Evolutionary conservation across 2,797 vertebrate genomes (phyloP).

Genomic region (Melanotaenia nigrans): DNA sequence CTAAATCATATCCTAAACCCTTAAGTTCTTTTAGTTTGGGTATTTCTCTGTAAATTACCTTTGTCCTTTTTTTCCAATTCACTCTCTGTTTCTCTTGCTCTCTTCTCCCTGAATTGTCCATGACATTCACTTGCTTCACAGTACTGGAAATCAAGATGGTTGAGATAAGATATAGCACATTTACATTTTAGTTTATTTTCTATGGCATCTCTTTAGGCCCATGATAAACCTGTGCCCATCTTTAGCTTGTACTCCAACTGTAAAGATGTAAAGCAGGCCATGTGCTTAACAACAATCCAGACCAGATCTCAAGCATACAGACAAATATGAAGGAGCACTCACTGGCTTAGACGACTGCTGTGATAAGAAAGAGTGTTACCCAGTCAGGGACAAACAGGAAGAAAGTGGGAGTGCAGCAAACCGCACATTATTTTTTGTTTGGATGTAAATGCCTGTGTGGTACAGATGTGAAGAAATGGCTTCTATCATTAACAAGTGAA

Average conservation of each 20-base stretch:
- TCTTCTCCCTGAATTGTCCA: slow-evolving; percentile 26
- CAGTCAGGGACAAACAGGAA: slow-evolving; percentile 70
- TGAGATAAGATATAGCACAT: slow-evolving; percentile 54
- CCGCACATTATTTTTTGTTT: slow-evolving; percentile 80
- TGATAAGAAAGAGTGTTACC: slow-evolving; percentile 67
- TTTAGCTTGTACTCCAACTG: slow-evolving; percentile 42
- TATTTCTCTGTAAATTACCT: slow-evolving; percentile 38
- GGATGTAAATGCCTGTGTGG: slow-evolving; percentile 78
- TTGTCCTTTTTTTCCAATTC: slow-evolving; percentile 15
- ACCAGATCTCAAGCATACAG: slow-evolving; percentile 61
- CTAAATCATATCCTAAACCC: slow-evolving; percentile 32
- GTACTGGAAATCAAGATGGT: slow-evolving; percentile 53
- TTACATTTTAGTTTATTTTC: slow-evolving; percentile 50
- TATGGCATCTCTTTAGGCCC: slow-evolving; percentile 52
- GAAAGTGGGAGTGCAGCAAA: slow-evolving; percentile 70
- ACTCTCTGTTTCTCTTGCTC: slow-evolving; percentile 14
- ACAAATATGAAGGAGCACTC: slow-evolving; percentile 68
- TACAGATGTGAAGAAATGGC: slow-evolving; percentile 78
- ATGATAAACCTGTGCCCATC: slow-evolving; percentile 54
- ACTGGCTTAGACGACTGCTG: slow-evolving; percentile 53
- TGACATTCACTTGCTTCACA: slow-evolving; percentile 56
- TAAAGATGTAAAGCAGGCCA: slow-evolving; percentile 68
- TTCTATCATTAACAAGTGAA: slow-evolving; percentile 80
- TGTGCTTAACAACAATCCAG: slow-evolving; percentile 53
- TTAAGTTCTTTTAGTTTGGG: slow-evolving; percentile 40